phyloP scores from a whole-genome alignment of 30 jellyfish, hydroid and myxozoan genomes.

The Turritopsis dohrnii region DNA sequence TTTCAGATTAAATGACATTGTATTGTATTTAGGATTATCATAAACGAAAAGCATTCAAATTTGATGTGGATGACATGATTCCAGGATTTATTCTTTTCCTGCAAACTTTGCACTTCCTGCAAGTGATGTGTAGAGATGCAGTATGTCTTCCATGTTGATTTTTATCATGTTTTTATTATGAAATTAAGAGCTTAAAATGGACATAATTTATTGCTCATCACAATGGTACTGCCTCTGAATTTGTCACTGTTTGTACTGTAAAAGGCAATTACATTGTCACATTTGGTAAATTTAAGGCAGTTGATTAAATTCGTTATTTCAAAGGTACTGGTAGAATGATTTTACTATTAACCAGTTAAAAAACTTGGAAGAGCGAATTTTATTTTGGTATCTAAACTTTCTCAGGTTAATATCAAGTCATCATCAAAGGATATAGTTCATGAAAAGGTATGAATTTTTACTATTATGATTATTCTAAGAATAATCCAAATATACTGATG shows the following conservation, averaged over 20 bases:
- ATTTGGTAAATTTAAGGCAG: no score
- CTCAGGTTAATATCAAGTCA: not conserved
- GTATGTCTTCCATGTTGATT: slow-evolving; percentile 45
- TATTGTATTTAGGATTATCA: not conserved
- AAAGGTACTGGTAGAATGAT: no score
- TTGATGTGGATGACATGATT: slow-evolving; percentile 29
- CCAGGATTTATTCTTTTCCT: slow-evolving; percentile 55
- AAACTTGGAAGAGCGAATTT: no score
- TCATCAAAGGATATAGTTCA: slow-evolving; percentile 19
- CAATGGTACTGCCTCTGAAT: no score
- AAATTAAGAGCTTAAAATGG: no score
- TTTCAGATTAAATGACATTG: not conserved
- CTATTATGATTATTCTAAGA: not conserved
- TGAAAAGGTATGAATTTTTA: not conserved
- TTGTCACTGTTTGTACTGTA: no score
- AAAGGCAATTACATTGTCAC: no score
- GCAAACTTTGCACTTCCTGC: slow-evolving; percentile 51
- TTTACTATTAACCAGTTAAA: no score
- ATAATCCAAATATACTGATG: no score
- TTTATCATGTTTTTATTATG: no score
- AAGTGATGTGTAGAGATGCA: slow-evolving; percentile 80
- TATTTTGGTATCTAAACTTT: not conserved
- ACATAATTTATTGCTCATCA: no score
- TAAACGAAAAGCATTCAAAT: slow-evolving; percentile 36
- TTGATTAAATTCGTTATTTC: no score